phyloP scores from a whole-genome alignment of 2,888 invertebrate genomes.

The Megaustenia siamemsis region DNA sequence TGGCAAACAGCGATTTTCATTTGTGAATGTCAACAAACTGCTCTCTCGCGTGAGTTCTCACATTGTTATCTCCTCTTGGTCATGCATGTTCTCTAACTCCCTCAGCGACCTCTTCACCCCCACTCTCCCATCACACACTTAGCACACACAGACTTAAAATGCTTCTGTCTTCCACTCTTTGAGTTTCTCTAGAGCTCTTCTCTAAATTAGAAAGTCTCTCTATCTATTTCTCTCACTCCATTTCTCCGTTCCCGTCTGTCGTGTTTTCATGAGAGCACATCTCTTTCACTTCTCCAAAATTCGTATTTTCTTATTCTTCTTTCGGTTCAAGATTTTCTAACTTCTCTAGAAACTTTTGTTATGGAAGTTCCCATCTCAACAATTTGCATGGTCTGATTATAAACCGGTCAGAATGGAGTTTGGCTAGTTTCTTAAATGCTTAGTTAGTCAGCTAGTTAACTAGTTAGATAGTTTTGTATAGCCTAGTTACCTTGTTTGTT shows the following conservation, averaged over 20 bases:
- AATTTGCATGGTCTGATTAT: too few relatives aligned
- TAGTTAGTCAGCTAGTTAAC: too few relatives aligned
- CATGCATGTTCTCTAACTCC: slow-evolving; percentile 43
- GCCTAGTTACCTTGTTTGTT: too few relatives aligned
- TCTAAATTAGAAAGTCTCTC: slow-evolving; percentile 26
- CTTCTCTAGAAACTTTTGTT: not conserved
- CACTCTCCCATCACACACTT: slow-evolving; percentile 19
- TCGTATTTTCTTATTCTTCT: not conserved
- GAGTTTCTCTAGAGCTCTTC: slow-evolving; percentile 28
- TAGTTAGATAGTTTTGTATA: too few relatives aligned
- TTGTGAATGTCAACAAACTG: slow-evolving; percentile 48
- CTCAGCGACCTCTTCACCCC: slow-evolving; percentile 29
- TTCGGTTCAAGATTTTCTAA: not conserved
- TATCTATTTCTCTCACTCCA: not conserved
- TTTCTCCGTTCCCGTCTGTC: not conserved
- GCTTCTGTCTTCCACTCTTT: slow-evolving; percentile 20
- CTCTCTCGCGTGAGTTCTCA: slow-evolving; percentile 43
- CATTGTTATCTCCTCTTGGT: slow-evolving; percentile 34
- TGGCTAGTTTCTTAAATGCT: too few relatives aligned
- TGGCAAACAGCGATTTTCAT: slow-evolving; percentile 52
- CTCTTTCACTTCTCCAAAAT: not conserved
- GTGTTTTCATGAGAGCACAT: not conserved
- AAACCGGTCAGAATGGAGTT: too few relatives aligned
- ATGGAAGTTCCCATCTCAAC: too few relatives aligned
- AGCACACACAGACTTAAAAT: slow-evolving; percentile 17